A percentile compares a stretch with the other conserved stretches of the same genome.
phyloP scores from a whole-genome alignment of 2,888 invertebrate species.

The Heteromurus nitidus region DNA sequence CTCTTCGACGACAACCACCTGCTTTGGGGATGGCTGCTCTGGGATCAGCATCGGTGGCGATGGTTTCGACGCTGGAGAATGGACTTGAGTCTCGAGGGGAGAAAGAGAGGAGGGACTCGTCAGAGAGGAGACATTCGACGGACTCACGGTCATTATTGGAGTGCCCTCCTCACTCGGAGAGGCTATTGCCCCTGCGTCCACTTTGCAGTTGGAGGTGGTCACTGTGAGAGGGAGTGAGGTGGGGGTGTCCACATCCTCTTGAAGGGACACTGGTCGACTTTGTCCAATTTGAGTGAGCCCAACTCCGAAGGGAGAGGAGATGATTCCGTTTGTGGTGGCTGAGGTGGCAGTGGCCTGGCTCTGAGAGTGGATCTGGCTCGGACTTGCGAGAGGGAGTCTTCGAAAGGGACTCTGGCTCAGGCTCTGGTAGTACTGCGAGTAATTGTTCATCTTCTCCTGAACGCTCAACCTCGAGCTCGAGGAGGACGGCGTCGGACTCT shows the following conservation, averaged over 20 bases:
- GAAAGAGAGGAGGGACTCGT: constrained; percentile 30
- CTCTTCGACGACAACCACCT: not conserved
- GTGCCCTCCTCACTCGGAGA: constrained; percentile 27
- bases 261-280: constrained; percentile 18
- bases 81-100: not conserved
- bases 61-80: not conserved
- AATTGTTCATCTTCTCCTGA: constrained; percentile 73
- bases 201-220: constrained; percentile 14
- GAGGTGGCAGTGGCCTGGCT: not conserved
- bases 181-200: not conserved
- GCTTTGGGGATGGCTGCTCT: constrained; percentile 19
- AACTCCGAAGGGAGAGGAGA: constrained; percentile 35
- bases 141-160: constrained; percentile 35
- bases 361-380: constrained; percentile 60
- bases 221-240: constrained; percentile 19
- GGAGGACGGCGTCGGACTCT: not conserved
- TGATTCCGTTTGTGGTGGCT: not conserved
- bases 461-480: constrained; percentile 20
- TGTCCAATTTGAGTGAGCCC: constrained; percentile 32
- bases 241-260: too few species aligned
- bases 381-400: constrained; percentile 56
- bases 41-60: not conserved
- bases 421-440: constrained; percentile 70
- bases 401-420: constrained; percentile 61
- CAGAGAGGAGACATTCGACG: constrained; percentile 32